These are phyloP conservation scores for Orchesella cincta DNA, from an alignment of 1,140 invertebrate species.

Conservation along the genomic window DNA sequence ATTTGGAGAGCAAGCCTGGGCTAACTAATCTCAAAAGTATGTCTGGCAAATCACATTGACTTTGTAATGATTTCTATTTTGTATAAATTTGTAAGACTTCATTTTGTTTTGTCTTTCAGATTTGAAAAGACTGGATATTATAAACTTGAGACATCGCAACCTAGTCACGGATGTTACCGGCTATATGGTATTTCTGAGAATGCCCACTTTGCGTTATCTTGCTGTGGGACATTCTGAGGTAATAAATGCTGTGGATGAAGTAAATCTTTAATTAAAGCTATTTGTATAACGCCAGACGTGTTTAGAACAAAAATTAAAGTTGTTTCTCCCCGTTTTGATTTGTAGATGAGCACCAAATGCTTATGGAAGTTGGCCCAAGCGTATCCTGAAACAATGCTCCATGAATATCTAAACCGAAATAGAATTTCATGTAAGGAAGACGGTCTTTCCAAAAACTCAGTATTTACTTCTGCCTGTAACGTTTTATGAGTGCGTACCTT, in stretches of 20 bases:
- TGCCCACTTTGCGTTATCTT: constrained; percentile 12
- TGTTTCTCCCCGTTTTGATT: too few species aligned
- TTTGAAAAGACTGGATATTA: constrained; percentile 39
- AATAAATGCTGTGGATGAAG: too few species aligned
- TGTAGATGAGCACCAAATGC: constrained; percentile 32
- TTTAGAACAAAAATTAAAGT: too few species aligned
- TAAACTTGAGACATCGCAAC: constrained; percentile 31
- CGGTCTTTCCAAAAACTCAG: constrained; percentile 14
- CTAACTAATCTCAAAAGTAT: constrained; percentile 38
- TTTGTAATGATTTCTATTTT: not conserved
- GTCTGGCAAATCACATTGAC: not conserved
- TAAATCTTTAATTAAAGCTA: too few species aligned
- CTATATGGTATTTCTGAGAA: constrained; percentile 32
- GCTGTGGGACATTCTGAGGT: constrained; percentile 30
- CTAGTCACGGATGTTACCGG: constrained; percentile 36
- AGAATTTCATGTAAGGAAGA: constrained; percentile 11
- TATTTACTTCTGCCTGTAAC: not conserved
- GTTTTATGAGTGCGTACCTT: not conserved
- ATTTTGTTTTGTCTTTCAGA: constrained; percentile 26
- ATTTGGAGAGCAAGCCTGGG: constrained; percentile 8
- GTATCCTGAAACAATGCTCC: constrained; percentile 30
- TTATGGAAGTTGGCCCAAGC: constrained; percentile 26
- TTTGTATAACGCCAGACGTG: too few species aligned
- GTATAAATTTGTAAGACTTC: not conserved
- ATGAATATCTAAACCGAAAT: constrained; percentile 27